Evolutionary conservation across 2,888 invertebrate genomes (phyloP), one percentile per base, ranked within the genome.

Genomic region (Apotomis turbidana): DNA sequence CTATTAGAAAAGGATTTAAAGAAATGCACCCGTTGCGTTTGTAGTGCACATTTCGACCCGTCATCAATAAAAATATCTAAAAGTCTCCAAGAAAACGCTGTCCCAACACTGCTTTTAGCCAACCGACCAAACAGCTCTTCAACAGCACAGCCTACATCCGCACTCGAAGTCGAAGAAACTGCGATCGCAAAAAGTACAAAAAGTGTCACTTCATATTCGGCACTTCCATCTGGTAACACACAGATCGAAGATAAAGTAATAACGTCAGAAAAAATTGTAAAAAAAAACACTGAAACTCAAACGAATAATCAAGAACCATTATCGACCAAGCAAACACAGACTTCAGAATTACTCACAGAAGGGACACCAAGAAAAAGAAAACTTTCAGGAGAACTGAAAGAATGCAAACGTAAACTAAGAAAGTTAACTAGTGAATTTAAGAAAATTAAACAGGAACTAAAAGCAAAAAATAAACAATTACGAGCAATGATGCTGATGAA

Each of bases 41-140:
- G 76, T 71, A 66, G 68, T 44, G 70, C 49, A 51, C 76, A 76
- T 74, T 76, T 76, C 57, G 73, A 70, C 3, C 58, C 49, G 44
- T 74, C 73, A 12, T 52, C 73, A 58, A 54, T 75, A 1, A 74
- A 69, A 70, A 63, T 57, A 61, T n/a, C n/a, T n/a, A 49, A 49
- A 61, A 3, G 27, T 13, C 10, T 12, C 0, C 9, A 12, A 44
- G 27, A 10, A 9, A 5, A 27, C 27, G 27, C 5, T 4, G 12
- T 61, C 27, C 10, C 13, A 51, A 13, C n/a, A 27, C 27, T 27
- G 27, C 27, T 27, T 44, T 49, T 66, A 61, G 13, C 46, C 38
- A 55, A 57, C 15, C 62, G 62, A 62, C 49, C 9, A 36, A 49
- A 58, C 8, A 13, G 46, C 36, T 13, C 52, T 62, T 68, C 52